Evolutionary conservation across 2,888 invertebrate species (phyloP).

Genomic region (Alcis repandata): DNA sequence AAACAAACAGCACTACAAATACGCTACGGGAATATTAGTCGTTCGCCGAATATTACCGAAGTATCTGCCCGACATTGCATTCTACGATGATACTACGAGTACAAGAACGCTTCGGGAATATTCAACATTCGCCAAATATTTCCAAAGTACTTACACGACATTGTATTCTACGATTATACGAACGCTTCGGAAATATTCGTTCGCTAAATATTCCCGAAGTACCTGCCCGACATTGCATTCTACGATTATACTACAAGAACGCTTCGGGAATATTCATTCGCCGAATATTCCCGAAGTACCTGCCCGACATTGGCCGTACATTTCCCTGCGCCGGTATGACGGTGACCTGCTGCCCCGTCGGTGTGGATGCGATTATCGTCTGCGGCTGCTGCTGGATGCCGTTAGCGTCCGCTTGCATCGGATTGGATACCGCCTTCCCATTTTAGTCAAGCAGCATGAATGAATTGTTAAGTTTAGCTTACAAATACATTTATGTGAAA

Average conservation of each 20-base stretch:
- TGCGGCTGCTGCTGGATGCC: slow-evolving; percentile 80
- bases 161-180: too few species aligned
- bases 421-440: slow-evolving; percentile 79
- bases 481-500: too few species aligned
- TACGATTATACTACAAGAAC: too few species aligned
- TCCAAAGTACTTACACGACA: too few species aligned
- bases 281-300: too few species aligned
- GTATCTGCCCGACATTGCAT: slow-evolving; percentile 76
- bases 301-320: too few species aligned
- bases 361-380: slow-evolving; percentile 91
- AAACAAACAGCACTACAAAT: slow-evolving; percentile 44
- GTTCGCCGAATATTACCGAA: slow-evolving; percentile 56
- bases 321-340: slow-evolving; percentile 89
- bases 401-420: slow-evolving; percentile 74
- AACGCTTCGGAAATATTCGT: too few species aligned
- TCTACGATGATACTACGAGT: slow-evolving; percentile 84
- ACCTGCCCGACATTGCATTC: too few species aligned
- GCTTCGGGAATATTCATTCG: too few species aligned
- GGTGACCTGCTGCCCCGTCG: slow-evolving; percentile 93
- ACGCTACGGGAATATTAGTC: slow-evolving; percentile 55
- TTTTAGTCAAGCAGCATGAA: slow-evolving; percentile 43
- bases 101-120: too few species aligned
- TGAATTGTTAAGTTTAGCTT: slow-evolving; percentile 17
- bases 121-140: too few species aligned
- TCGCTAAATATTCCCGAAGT: too few species aligned